A percentile compares a stretch with the other conserved stretches of the same genome.
Conservation (phyloP, 2,113 vertebrate genomes). For the Zosterops borbonicus region DNA sequence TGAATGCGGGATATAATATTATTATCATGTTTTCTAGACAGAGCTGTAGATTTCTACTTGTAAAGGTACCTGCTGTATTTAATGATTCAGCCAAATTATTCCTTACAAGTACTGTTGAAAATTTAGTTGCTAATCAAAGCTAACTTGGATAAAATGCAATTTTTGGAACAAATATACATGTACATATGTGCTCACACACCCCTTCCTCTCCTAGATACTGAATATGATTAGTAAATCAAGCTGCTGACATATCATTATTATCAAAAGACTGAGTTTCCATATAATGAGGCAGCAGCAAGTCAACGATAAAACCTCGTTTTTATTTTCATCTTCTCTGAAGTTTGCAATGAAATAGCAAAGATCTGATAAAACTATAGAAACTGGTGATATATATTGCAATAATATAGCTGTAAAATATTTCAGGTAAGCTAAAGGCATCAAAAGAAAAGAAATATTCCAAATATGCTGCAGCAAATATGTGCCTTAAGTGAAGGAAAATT, state of each 20-base stretch:
- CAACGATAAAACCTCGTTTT: not conserved
- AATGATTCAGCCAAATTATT: not conserved
- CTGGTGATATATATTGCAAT: not conserved
- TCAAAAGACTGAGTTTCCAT: not conserved
- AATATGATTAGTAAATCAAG: slow-evolving; percentile 19
- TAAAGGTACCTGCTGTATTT: not conserved
- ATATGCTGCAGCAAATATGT: not conserved
- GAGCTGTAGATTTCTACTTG: not conserved
- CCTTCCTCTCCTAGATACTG: not conserved
- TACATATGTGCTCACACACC: not conserved
- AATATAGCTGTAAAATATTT: not conserved
- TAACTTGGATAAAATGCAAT: slow-evolving; percentile 13
- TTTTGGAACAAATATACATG: not conserved
- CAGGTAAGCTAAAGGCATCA: not conserved
- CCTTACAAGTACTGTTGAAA: not conserved
- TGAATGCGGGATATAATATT: not conserved
- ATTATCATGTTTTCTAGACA: not conserved
- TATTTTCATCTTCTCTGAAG: not conserved
- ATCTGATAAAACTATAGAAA: not conserved
- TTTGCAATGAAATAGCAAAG: not conserved
- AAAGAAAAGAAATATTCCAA: not conserved
- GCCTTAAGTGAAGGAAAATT: not conserved
- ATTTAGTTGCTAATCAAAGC: not conserved
- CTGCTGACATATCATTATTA: not conserved
- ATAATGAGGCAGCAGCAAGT: not conserved